phyloP scores from a whole-genome alignment of 2,888 invertebrate genomes.

The Apodemia hepburni region DNA sequence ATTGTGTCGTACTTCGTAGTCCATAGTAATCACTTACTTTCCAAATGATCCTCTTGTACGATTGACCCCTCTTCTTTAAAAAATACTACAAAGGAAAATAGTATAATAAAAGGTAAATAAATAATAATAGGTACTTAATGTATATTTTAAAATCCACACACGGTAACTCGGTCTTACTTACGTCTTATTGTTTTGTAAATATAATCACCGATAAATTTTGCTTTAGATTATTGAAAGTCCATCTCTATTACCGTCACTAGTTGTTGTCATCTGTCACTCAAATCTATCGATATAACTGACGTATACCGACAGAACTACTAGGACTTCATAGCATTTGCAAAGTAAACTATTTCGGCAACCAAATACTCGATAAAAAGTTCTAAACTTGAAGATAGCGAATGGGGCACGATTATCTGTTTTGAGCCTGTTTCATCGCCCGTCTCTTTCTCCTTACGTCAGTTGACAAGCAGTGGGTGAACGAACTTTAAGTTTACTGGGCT shows the following conservation, averaged over 20 bases:
- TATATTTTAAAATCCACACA: too few relatives aligned
- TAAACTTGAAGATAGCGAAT: constrained; percentile 63
- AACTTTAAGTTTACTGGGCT: constrained; percentile 79
- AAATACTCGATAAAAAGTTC: constrained; percentile 69
- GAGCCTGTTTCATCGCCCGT: constrained; percentile 38
- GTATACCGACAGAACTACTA: constrained; percentile 73
- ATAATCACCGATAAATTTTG: too few relatives aligned
- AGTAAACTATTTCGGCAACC: constrained; percentile 72
- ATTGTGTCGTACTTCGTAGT: too few relatives aligned
- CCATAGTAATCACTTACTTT: too few relatives aligned
- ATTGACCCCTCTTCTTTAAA: too few relatives aligned
- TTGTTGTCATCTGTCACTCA: constrained; percentile 35
- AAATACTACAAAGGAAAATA: too few relatives aligned
- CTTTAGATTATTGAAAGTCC: too few relatives aligned
- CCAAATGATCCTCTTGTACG: too few relatives aligned
- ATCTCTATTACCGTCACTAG: constrained; percentile 3
- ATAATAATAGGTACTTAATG: too few relatives aligned
- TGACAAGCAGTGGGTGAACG: constrained; percentile 80
- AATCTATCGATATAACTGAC: constrained; percentile 73
- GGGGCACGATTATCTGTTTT: constrained; percentile 56
- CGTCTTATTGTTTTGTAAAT: too few relatives aligned
- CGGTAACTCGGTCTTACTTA: too few relatives aligned
- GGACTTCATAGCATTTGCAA: constrained; percentile 62
- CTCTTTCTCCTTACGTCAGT: constrained; percentile 73
- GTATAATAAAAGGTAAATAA: too few relatives aligned